Base-by-base conservation (phyloP, 2,113 vertebrate species). In the Phaetusa simplex region DNA sequence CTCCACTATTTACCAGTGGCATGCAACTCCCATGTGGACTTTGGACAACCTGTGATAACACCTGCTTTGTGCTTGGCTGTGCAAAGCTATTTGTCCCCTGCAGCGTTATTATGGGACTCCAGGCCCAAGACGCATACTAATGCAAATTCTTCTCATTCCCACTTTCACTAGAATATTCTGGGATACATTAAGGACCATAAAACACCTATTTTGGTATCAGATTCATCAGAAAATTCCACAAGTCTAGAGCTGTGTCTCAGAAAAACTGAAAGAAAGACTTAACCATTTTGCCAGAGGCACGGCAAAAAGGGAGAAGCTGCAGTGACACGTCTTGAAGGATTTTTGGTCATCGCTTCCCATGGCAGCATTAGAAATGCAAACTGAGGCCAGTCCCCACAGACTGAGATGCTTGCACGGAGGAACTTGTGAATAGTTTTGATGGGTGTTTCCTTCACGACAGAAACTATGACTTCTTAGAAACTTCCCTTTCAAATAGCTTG, bases 101-200 rank as follows among this genome's bases (percentile, higher is more conserved):
- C 0, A 0, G 34, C 58, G 15, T 34, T 79, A 4, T 9, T 26
- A 1, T 5, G 11, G 50, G 20, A 73, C 26, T 74, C 56, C 34
- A 8, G 16, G 65, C 14, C 11, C 2, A 0, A 29, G 27, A 50
- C 43, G 42, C 4, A 2, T 23, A 45, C 19, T 29, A 14, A 5
- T 4, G 19, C 27, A 81, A 74, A 78, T 88, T 58, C 38, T 43
- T 67, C 18, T 13, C 3, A 43, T 77, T 90, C 47, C 38, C 55
- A 7, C 56, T 67, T 59, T 23, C 19, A n/a, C 53, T 62, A 24
- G 32, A 80, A 34, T 30, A 17, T 29, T n/a, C 64, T 9, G 15
- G 34, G 4, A 78, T 56, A 12, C 53, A 5, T 16, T 27, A 29
- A 49, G 56, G 34, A 20, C 49, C 26, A 3, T 26, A 11, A 74